Evolutionary conservation across 1,140 invertebrate genomes (phyloP).

Genomic region (Papilio aristodemus): DNA sequence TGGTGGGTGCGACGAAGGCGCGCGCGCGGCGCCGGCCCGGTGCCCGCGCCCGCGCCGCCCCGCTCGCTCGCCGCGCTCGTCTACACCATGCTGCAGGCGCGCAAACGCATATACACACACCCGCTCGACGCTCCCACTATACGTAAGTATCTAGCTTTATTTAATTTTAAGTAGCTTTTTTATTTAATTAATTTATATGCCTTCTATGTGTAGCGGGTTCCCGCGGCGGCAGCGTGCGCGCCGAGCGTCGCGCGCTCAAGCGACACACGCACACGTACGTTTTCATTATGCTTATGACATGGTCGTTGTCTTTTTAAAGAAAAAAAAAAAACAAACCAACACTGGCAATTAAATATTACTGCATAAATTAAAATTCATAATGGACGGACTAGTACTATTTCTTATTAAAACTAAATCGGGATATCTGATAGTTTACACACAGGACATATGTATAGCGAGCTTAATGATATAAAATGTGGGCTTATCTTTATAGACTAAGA

Average conservation of each 20-base stretch:
- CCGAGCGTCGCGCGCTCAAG: constrained; percentile 46
- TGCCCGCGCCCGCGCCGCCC: constrained; percentile 84
- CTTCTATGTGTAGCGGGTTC: constrained; percentile 35
- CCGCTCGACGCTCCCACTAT: constrained; percentile 51
- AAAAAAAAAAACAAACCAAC: too few relatives aligned
- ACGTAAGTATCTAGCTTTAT: constrained; percentile 35
- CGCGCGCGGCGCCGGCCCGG: constrained; percentile 56
- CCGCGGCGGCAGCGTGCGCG: constrained; percentile 40
- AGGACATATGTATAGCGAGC: too few relatives aligned
- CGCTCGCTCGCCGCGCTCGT: constrained; percentile 92
- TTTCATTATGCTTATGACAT: not conserved
- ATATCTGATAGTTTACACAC: too few relatives aligned
- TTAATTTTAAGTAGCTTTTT: not conserved
- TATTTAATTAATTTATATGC: not conserved
- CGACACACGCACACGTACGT: constrained; percentile 40
- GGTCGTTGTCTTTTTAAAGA: too few relatives aligned
- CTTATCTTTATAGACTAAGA: too few relatives aligned
- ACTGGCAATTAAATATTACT: too few relatives aligned
- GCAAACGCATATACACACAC: constrained; percentile 81
- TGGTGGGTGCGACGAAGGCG: constrained; percentile 88
- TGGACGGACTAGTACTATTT: too few relatives aligned
- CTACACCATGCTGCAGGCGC: constrained; percentile 91
- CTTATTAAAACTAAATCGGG: too few relatives aligned
- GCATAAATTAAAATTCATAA: too few relatives aligned
- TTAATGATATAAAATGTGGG: too few relatives aligned